A percentile compares a stretch with the other conserved stretches of the same genome.
These are phyloP conservation scores for Tringa solitaria DNA, from an alignment of 2,113 vertebrate species.

Conservation along the genomic window DNA sequence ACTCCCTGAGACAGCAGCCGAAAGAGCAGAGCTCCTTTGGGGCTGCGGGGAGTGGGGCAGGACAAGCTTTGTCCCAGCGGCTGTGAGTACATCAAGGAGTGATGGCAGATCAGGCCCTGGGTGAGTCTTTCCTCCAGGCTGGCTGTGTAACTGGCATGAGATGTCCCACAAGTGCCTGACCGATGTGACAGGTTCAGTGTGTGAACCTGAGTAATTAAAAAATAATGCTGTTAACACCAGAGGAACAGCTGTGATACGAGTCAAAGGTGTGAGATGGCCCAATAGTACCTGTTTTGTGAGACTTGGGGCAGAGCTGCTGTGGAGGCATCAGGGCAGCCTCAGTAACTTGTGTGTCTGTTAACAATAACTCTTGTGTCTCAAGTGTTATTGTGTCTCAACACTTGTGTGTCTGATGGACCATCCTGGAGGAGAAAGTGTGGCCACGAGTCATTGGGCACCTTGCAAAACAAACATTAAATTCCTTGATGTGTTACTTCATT, in stretches of 20 bases:
- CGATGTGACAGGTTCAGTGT: neutral
- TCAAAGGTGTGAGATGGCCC: neutral
- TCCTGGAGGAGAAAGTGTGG: neutral
- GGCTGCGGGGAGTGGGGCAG: too few relatives aligned
- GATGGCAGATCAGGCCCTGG: neutral
- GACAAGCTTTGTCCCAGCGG: neutral
- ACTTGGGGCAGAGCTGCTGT: neutral
- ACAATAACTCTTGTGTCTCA: too few relatives aligned
- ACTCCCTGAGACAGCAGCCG: fast-evolving
- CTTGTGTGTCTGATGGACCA: neutral
- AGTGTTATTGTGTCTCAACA: too few relatives aligned
- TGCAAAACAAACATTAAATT: neutral
- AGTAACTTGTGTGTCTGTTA: neutral
- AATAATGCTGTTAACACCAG: neutral
- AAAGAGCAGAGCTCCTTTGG: neutral
- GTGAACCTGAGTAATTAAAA: neutral
- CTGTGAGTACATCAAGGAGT: neutral
- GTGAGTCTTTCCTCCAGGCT: neutral
- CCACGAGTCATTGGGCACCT: neutral
- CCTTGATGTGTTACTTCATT: neutral
- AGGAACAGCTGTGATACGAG: neutral
- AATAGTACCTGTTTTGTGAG: too few relatives aligned
- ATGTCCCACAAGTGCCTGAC: neutral
- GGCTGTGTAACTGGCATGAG: neutral
- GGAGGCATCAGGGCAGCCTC: neutral